Evolutionary conservation across 1,140 invertebrate species (phyloP).

Genomic region (Dinothrombium tinctorium): DNA sequence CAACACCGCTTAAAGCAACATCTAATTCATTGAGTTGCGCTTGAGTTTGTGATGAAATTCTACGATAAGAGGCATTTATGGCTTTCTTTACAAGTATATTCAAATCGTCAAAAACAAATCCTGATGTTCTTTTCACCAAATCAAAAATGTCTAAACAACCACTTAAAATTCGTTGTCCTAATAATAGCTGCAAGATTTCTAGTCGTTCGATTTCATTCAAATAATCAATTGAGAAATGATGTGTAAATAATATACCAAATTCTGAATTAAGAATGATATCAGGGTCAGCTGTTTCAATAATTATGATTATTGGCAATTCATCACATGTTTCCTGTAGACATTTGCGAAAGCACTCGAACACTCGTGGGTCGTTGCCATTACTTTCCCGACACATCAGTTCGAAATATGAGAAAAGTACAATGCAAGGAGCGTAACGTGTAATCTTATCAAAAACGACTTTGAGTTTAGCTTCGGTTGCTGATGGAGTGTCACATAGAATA

Average conservation of each 20-base stretch:
- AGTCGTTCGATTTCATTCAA: slow-evolving; percentile 33
- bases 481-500: slow-evolving; percentile 35
- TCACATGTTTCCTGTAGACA: slow-evolving; percentile 14
- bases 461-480: slow-evolving; percentile 41
- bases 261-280: slow-evolving; percentile 15
- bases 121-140: neutral
- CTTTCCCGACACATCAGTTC: slow-evolving; percentile 20
- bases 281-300: slow-evolving; percentile 19
- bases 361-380: slow-evolving; percentile 17
- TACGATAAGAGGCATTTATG: slow-evolving; percentile 23
- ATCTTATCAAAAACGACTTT: slow-evolving; percentile 27
- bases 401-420: slow-evolving; percentile 37
- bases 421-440: slow-evolving; percentile 29
- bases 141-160: neutral
- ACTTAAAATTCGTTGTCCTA: slow-evolving; percentile 17
- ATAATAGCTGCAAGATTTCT: slow-evolving; percentile 21
- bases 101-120: slow-evolving; percentile 30
- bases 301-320: slow-evolving; percentile 15
- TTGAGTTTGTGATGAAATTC: slow-evolving; percentile 21
- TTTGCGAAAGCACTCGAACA: slow-evolving; percentile 14
- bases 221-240: slow-evolving; percentile 22
- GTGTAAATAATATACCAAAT: slow-evolving; percentile 20
- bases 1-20: too few species aligned
- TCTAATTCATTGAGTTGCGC: slow-evolving; percentile 13
- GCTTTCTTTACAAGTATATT: neutral